Percentiles rank a stretch among this genome's conserved stretches.
phyloP scores from a whole-genome alignment of 2,113 vertebrate genomes.

The Narcine bancroftii region DNA sequence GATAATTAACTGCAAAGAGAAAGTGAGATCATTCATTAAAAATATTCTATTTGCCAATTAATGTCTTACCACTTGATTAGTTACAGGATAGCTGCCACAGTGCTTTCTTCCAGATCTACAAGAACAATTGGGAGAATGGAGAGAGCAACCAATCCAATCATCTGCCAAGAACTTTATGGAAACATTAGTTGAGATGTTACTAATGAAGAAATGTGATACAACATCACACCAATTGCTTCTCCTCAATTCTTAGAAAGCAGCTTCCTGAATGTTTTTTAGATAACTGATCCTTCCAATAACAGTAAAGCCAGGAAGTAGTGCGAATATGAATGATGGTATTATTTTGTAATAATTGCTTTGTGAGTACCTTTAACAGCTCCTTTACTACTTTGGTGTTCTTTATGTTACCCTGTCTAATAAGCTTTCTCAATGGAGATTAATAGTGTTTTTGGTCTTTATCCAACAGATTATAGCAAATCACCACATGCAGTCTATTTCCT shows the following conservation, averaged over 20 bases:
- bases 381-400: background rate
- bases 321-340: conserved; percentile 13
- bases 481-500: conserved; percentile 98
- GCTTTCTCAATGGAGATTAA: conserved; percentile 38
- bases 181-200: background rate
- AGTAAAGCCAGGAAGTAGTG: background rate
- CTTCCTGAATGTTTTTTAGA: background rate
- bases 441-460: conserved; percentile 41
- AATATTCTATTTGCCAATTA: background rate
- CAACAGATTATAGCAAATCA: conserved; percentile 95
- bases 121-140: background rate
- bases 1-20: background rate
- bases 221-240: background rate
- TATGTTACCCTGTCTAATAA: background rate
- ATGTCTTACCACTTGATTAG: background rate
- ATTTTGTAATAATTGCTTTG: background rate
- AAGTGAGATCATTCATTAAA: too few species aligned
- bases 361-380: background rate
- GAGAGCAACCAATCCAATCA: background rate
- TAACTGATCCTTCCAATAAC: background rate
- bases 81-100: background rate
- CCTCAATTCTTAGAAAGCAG: background rate
- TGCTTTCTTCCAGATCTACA: background rate
- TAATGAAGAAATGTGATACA: background rate
- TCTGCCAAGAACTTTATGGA: background rate